These are phyloP conservation scores for Triplophysa siluroides DNA, from an alignment of 2,113 vertebrate genomes.

Conservation along the genomic window DNA sequence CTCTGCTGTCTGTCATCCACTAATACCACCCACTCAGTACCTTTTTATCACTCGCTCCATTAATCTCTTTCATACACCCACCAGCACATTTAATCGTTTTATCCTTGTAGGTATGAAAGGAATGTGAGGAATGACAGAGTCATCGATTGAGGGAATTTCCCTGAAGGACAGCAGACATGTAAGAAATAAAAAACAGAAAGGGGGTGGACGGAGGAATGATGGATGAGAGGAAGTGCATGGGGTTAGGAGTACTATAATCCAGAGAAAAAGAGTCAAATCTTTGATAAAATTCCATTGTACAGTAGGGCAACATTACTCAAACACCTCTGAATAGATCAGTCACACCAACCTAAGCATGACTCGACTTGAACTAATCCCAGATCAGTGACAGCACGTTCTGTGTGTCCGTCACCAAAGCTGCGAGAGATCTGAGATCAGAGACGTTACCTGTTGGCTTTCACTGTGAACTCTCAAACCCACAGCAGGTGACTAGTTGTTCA, in stretches of 20 bases:
- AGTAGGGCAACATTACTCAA: conserved; percentile 29
- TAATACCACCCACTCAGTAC: conserved; percentile 39
- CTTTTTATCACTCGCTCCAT: conserved; percentile 40
- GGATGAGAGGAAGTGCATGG: conserved; percentile 39
- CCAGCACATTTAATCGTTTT: conserved; percentile 59
- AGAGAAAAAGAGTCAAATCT: conserved; percentile 24
- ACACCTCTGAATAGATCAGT: conserved; percentile 33
- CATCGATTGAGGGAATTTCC: conserved; percentile 75
- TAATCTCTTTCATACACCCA: conserved; percentile 43
- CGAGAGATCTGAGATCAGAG: conserved; percentile 17
- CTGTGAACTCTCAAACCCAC: neutral
- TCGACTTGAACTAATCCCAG: conserved; percentile 18
- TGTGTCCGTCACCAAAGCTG: conserved; percentile 19
- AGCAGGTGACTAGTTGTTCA: neutral
- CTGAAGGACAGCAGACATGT: conserved; percentile 47
- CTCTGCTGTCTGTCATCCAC: conserved; percentile 42
- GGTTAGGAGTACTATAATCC: conserved; percentile 7
- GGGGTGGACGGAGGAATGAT: conserved; percentile 46
- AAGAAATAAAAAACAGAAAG: conserved; percentile 35
- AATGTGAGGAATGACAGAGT: conserved; percentile 65
- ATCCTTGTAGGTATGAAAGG: conserved; percentile 63
- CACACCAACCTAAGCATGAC: conserved; percentile 24
- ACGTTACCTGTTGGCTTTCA: conserved; percentile 15
- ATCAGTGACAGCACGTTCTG: conserved; percentile 33
- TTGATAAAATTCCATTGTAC: conserved; percentile 35